Conservation (phyloP, 2,113 vertebrate species). For the Xiphorhynchus elegans region DNA sequence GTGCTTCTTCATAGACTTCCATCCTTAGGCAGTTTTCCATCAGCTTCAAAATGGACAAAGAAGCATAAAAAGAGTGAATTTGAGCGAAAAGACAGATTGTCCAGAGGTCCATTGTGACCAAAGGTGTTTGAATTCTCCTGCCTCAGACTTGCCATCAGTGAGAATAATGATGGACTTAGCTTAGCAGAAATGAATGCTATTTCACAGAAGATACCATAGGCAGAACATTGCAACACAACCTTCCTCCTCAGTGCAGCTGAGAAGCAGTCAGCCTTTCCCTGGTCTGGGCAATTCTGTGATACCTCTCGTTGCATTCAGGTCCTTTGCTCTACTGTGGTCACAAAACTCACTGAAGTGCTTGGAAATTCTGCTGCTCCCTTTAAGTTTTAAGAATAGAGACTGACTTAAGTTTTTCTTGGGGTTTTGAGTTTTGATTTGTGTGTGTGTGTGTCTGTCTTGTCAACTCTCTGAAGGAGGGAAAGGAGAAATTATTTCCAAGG, state of each 20-base stretch:
- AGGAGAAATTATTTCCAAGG: background rate
- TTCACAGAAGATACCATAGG: background rate
- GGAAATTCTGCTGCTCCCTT: background rate
- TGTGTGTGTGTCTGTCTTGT: background rate
- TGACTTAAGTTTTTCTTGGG: background rate
- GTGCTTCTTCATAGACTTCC: background rate
- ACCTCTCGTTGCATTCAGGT: background rate
- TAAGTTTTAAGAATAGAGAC: background rate
- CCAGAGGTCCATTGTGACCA: background rate
- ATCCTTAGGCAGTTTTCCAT: background rate
- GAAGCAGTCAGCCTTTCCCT: background rate
- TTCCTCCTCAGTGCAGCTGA: background rate
- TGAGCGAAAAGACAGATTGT: background rate
- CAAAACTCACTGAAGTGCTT: background rate
- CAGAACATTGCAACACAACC: background rate
- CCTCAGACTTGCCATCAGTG: background rate
- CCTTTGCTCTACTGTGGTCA: background rate
- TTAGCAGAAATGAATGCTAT: background rate
- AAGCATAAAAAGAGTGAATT: background rate
- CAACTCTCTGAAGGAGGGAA: background rate
- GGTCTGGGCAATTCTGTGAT: background rate
- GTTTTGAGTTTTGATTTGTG: background rate
- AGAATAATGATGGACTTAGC: background rate
- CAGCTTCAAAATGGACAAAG: background rate
- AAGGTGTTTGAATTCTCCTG: background rate